These are phyloP conservation scores for Dromius quadrimaculatus DNA, from an alignment of 2,888 invertebrate species.

Conservation along the genomic window DNA sequence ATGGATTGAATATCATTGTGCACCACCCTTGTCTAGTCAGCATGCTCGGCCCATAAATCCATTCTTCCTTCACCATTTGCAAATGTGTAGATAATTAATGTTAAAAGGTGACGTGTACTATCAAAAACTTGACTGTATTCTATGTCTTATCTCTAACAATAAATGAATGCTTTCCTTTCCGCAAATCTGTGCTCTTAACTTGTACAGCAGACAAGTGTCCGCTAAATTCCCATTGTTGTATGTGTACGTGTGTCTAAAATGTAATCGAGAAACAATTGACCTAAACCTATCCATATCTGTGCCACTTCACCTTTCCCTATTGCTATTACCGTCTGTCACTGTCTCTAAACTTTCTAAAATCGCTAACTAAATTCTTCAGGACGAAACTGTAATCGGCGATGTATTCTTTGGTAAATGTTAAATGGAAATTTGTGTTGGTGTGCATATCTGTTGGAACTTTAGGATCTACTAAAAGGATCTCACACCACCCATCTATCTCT, in stretches of 20 bases:
- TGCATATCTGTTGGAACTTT: slow-evolving; percentile 24
- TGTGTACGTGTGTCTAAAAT: slow-evolving; percentile 39
- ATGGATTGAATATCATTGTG: slow-evolving; percentile 20
- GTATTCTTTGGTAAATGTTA: slow-evolving; percentile 27
- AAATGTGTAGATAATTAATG: slow-evolving; percentile 56
- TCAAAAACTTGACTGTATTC: slow-evolving; percentile 71
- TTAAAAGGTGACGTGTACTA: slow-evolving; percentile 77
- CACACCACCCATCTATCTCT: slow-evolving; percentile 37
- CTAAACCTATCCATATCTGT: background rate
- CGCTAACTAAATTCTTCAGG: slow-evolving; percentile 33
- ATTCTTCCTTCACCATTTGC: slow-evolving; percentile 42
- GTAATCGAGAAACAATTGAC: slow-evolving; percentile 2
- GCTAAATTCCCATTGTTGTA: slow-evolving; percentile 27
- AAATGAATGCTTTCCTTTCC: slow-evolving; percentile 49
- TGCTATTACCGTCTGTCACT: slow-evolving; percentile 14
- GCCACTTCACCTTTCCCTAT: slow-evolving; percentile 3
- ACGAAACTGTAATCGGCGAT: slow-evolving; percentile 27
- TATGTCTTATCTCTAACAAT: slow-evolving; percentile 43
- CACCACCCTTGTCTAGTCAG: slow-evolving; percentile 29
- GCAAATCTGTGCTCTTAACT: slow-evolving; percentile 51
- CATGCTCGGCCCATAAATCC: slow-evolving; percentile 26
- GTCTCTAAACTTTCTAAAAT: slow-evolving; percentile 11
- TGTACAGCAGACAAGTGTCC: slow-evolving; percentile 49
- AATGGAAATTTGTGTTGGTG: slow-evolving; percentile 38
- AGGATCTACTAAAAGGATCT: slow-evolving; percentile 27